A percentile compares a stretch with the other conserved stretches of the same genome.
Evolutionary conservation across 92 coral and sea anemone genomes (phyloP).

Genomic region (Bergia puertoricense): DNA sequence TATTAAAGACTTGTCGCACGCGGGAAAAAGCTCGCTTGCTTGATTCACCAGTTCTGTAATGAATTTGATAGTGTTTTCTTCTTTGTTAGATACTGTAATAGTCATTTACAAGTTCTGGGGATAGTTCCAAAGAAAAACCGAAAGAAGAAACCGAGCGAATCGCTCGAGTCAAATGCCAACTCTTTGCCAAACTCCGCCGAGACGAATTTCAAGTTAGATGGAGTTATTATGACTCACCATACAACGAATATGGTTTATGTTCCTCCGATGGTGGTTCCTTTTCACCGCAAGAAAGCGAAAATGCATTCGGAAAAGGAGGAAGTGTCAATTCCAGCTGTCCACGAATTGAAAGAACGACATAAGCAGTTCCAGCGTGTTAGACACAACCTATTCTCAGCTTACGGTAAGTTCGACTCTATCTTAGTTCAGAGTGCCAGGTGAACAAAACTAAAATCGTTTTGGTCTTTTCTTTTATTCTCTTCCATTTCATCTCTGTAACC

Average conservation of each 20-base stretch:
- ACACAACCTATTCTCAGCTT: slow-evolving; percentile 77
- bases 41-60: slow-evolving; percentile 18
- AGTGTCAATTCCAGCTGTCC: slow-evolving; percentile 62
- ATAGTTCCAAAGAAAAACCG: slow-evolving; percentile 94
- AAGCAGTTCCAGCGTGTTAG: slow-evolving; percentile 65
- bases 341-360: slow-evolving; percentile 70
- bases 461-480: background rate
- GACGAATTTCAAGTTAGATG: slow-evolving; percentile 75
- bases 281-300: slow-evolving; percentile 74
- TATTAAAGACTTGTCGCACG: slow-evolving; percentile 19
- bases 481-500: background rate
- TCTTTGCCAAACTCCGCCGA: slow-evolving; percentile 55
- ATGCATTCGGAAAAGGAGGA: slow-evolving; percentile 51
- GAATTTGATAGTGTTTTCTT: slow-evolving; percentile 13
- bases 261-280: slow-evolving; percentile 67
- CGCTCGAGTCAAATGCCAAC: slow-evolving; percentile 63
- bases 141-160: slow-evolving; percentile 90
- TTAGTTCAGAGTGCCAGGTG: slow-evolving; percentile 6
- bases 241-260: slow-evolving; percentile 77
- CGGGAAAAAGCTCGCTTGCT: slow-evolving; percentile 28
- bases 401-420: slow-evolving; percentile 71
- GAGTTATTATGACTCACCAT: slow-evolving; percentile 59
- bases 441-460: background rate
- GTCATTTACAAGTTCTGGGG: slow-evolving; percentile 98
- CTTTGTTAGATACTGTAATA: slow-evolving; percentile 92